Evolutionary conservation across 2,113 vertebrate genomes (phyloP).

Genomic region (Psettodes erumei): DNA sequence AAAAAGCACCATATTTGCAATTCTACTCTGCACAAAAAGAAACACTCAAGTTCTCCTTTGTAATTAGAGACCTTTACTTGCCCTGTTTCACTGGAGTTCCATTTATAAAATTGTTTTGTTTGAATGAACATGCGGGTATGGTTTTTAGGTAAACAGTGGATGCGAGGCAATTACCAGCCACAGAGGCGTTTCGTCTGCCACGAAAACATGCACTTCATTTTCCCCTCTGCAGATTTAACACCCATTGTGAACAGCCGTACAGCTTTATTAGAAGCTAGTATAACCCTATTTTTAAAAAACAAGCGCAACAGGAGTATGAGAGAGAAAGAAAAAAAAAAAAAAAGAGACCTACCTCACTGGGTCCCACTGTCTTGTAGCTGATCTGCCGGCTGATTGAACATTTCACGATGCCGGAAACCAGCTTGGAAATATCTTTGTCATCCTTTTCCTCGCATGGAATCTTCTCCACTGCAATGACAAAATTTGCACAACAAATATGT

Average conservation of each 20-base stretch:
- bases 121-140: neutral
- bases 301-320: neutral
- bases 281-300: neutral
- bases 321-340: neutral
- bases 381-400: conserved; percentile 92
- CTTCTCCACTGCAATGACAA: conserved; percentile 85
- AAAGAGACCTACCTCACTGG: conserved; percentile 82
- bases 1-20: neutral
- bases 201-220: neutral
- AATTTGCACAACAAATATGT: neutral
- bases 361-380: conserved; percentile 89
- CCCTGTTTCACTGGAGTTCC: neutral
- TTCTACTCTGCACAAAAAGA: neutral
- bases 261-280: neutral
- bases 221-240: neutral
- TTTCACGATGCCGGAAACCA: conserved; percentile 92
- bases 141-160: neutral
- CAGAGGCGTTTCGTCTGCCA: neutral
- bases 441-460: conserved; percentile 86
- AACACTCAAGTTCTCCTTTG: neutral
- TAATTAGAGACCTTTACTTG: neutral
- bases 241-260: neutral
- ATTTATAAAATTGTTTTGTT: neutral
- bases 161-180: neutral
- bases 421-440: conserved; percentile 89